These are phyloP conservation scores for Echinarachnius parma DNA, from an alignment of 53 echinoderm and acorn worm species.

Conservation along the genomic window DNA sequence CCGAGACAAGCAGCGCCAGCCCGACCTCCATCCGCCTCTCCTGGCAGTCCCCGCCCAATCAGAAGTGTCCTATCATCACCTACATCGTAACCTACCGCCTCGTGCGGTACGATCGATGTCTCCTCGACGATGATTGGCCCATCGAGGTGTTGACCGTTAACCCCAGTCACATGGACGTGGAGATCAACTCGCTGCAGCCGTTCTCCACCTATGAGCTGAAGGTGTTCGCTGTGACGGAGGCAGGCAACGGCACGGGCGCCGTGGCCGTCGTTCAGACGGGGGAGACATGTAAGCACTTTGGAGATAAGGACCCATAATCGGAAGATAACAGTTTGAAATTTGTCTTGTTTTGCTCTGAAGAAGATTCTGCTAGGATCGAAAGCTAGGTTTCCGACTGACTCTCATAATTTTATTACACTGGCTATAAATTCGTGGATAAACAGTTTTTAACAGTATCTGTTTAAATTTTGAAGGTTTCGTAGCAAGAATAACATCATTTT, in stretches of 20 bases:
- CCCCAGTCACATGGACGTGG: slow-evolving; percentile 19
- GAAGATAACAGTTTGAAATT: no score
- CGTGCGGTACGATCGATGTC: slow-evolving; percentile 36
- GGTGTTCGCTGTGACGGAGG: slow-evolving; percentile 46
- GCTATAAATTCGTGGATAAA: no score
- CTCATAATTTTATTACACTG: no score
- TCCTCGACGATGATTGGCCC: slow-evolving; percentile 38
- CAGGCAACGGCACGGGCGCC: slow-evolving; percentile 34
- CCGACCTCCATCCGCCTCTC: slow-evolving; percentile 35
- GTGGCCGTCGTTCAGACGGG: slow-evolving; percentile 22
- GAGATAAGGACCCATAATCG: no score
- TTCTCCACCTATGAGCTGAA: slow-evolving; percentile 55
- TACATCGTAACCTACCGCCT: slow-evolving; percentile 41
- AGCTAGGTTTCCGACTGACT: no score
- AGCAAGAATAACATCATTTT: no score
- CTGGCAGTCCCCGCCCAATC: slow-evolving; percentile 47
- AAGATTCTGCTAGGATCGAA: no score
- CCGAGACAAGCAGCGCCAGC: slow-evolving; percentile 35
- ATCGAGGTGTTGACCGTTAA: not conserved
- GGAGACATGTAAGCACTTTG: slow-evolving; percentile 26
- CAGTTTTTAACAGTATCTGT: no score
- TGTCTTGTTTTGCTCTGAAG: no score
- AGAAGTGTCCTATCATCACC: slow-evolving; percentile 36
- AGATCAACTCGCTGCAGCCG: slow-evolving; percentile 26
- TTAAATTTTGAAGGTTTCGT: no score